Evolutionary conservation across 2,888 invertebrate species (phyloP).

Genomic region (Melanostoma scalare): DNA sequence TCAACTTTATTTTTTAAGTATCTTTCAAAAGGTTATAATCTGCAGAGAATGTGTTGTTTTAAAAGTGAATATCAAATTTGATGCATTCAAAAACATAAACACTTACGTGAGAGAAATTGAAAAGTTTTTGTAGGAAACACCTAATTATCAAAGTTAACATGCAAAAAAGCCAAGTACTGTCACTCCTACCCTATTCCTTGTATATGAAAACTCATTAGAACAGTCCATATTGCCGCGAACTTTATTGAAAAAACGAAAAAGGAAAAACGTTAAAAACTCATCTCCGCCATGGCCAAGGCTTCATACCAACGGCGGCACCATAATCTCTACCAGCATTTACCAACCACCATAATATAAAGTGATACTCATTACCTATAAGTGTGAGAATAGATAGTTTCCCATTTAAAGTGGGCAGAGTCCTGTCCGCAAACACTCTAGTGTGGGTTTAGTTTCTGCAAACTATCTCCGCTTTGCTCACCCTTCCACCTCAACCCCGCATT

Average conservation of each 20-base stretch:
- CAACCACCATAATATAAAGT: slow-evolving; percentile 49
- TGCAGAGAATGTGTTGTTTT: no score
- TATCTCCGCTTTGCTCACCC: slow-evolving; percentile 11
- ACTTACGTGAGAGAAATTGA: background rate
- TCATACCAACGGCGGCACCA: slow-evolving; percentile 7
- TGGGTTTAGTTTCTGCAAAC: slow-evolving; percentile 50
- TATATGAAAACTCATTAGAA: slow-evolving; percentile 35
- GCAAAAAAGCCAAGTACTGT: background rate
- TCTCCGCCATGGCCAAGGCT: slow-evolving; percentile 22
- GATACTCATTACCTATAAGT: slow-evolving; percentile 61
- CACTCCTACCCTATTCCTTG: slow-evolving; percentile 18
- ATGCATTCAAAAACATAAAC: no score
- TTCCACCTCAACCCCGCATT: background rate
- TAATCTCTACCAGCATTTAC: slow-evolving; percentile 46
- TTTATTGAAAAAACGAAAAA: background rate
- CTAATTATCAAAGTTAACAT: background rate
- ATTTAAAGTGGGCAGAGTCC: slow-evolving; percentile 5
- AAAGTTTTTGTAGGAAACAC: background rate
- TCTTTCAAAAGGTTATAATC: no score
- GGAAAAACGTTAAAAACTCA: slow-evolving; percentile 25
- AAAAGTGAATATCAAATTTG: no score
- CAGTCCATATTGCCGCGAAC: background rate
- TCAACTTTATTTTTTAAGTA: no score
- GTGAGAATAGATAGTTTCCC: slow-evolving; percentile 39
- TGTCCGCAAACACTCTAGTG: background rate